Evolutionary conservation across 2,888 invertebrate genomes (phyloP).

Genomic region (Neria commutata): DNA sequence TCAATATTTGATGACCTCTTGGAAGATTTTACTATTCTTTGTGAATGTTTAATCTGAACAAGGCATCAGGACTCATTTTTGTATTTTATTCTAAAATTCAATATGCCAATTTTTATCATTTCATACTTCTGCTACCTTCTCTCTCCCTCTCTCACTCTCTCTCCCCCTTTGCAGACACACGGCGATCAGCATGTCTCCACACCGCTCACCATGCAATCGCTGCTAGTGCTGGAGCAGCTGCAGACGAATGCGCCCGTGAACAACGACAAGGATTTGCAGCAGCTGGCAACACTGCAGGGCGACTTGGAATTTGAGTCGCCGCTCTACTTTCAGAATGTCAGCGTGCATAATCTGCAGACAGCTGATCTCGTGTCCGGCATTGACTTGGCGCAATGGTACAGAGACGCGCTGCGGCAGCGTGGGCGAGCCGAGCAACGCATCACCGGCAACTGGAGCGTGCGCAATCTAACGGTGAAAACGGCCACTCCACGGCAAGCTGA

Average conservation of each 20-base stretch:
- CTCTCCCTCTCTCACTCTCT: no score
- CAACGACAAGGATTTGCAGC: constrained; percentile 50
- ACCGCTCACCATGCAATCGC: constrained; percentile 58
- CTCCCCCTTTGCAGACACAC: constrained; percentile 45
- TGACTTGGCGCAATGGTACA: constrained; percentile 62
- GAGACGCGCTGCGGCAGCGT: constrained; percentile 52
- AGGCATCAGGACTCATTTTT: neutral
- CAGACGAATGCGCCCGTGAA: constrained; percentile 55
- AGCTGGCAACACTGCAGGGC: constrained; percentile 57
- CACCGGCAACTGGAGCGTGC: constrained; percentile 62
- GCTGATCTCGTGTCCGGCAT: constrained; percentile 55
- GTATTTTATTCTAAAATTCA: neutral
- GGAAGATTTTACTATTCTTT: neutral
- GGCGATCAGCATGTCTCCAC: constrained; percentile 59
- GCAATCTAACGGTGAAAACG: constrained; percentile 36
- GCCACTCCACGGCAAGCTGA: constrained; percentile 11
- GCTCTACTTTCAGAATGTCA: constrained; percentile 47
- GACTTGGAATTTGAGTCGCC: constrained; percentile 47
- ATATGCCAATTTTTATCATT: neutral
- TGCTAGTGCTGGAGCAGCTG: constrained; percentile 53
- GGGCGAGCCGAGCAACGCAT: constrained; percentile 58
- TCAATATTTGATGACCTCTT: no score
- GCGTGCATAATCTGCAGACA: constrained; percentile 42
- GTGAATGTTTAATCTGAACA: neutral
- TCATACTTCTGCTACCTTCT: constrained; percentile 20